phyloP scores from a whole-genome alignment of 2,113 vertebrate genomes.

The Spilogale gracilis region DNA sequence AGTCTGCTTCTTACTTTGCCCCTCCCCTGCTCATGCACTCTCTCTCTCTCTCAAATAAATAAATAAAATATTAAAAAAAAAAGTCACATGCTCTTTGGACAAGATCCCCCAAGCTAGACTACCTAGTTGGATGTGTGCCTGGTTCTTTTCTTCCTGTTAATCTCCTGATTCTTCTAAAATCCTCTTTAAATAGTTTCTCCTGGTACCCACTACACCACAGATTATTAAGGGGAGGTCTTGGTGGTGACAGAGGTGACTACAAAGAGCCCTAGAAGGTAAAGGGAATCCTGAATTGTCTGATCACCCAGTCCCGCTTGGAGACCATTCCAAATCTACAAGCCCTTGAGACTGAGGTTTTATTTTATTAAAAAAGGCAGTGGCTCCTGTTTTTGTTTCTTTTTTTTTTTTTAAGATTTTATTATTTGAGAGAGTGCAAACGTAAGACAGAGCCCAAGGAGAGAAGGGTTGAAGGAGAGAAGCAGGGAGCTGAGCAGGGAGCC shows the following conservation, averaged over 20 bases:
- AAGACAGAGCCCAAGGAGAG: too few species aligned
- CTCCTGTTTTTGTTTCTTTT: not conserved
- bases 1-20: not conserved
- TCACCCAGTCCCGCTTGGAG: not conserved
- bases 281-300: not conserved
- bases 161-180: not conserved
- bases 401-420: too few species aligned
- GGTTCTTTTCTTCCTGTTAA: not conserved
- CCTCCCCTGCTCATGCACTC: not conserved
- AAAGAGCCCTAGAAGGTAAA: not conserved
- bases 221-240: not conserved
- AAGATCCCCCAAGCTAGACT: not conserved
- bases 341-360: not conserved
- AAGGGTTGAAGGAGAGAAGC: too few species aligned
- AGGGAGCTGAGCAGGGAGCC: too few species aligned
- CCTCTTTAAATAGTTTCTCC: not conserved
- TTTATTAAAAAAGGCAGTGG: not conserved
- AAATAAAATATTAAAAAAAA: too few species aligned
- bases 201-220: not conserved
- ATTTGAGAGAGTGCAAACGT: too few species aligned
- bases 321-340: not conserved
- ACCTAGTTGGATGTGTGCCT: not conserved
- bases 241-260: not conserved
- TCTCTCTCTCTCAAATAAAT: too few species aligned
- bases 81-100: not conserved